phyloP scores from a whole-genome alignment of 2,113 vertebrate genomes.

The Engraulis encrasicolus region DNA sequence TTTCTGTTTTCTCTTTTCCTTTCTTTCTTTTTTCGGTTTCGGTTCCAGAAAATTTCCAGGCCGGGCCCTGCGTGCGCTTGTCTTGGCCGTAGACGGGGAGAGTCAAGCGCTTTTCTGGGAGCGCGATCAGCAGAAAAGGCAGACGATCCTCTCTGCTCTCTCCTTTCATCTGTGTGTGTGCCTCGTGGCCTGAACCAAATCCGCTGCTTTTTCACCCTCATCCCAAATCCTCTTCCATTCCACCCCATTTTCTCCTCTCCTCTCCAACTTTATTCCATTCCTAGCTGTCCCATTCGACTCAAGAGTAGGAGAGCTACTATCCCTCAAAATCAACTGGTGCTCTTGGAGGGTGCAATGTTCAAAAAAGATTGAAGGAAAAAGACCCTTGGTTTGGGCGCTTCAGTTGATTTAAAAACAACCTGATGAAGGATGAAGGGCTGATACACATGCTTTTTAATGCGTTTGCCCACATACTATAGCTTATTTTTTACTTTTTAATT shows the following conservation, averaged over 20 bases:
- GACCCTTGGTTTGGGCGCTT: too few species aligned
- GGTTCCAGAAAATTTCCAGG: conserved; percentile 33
- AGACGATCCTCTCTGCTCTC: conserved; percentile 12
- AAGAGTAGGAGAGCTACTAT: too few species aligned
- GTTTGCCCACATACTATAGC: too few species aligned
- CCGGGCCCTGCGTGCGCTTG: conserved; percentile 30
- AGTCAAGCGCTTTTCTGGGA: conserved; percentile 20
- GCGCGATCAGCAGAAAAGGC: conserved; percentile 38
- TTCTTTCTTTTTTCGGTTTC: neutral
- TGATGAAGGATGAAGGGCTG: too few species aligned
- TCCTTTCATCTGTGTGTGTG: conserved; percentile 15
- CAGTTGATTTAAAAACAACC: too few species aligned
- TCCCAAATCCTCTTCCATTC: too few species aligned
- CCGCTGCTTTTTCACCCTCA: neutral
- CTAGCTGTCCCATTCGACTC: too few species aligned
- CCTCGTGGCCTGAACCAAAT: neutral
- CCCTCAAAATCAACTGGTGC: too few species aligned
- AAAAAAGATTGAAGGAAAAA: too few species aligned
- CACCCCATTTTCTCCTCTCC: neutral
- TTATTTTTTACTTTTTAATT: too few species aligned
- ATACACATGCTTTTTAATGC: too few species aligned
- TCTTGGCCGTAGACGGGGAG: conserved; percentile 31
- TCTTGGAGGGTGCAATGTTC: too few species aligned
- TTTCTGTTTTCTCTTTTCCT: neutral
- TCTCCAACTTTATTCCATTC: neutral